Percentiles rank a stretch among this genome's conserved stretches.
These are phyloP conservation scores for Paracanthobrama guichenoti DNA, from an alignment of 2,113 vertebrate species.

Conservation along the genomic window DNA sequence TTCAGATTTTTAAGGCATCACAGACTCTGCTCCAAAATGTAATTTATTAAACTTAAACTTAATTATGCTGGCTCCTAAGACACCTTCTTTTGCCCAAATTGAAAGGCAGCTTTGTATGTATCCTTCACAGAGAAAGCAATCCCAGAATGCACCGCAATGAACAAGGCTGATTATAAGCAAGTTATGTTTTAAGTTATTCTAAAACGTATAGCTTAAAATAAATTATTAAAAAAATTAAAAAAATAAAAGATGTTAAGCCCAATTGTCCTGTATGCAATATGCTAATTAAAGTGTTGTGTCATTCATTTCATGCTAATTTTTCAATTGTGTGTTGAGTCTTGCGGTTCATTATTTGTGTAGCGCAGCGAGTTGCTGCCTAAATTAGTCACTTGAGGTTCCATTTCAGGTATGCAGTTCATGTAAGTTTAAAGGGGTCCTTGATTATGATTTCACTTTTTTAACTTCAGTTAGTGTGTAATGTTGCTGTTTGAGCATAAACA, in stretches of 20 bases:
- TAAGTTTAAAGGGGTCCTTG: constrained; percentile 1
- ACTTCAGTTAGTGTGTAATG: too few species aligned
- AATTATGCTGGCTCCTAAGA: constrained; percentile 2
- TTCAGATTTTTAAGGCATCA: background rate
- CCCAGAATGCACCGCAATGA: constrained; percentile 7
- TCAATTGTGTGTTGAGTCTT: background rate
- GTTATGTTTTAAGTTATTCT: background rate
- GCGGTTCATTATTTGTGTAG: background rate
- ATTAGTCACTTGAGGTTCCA: background rate
- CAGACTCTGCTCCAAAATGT: background rate
- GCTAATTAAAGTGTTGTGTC: background rate
- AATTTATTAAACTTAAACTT: constrained; percentile 15
- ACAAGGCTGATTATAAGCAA: background rate
- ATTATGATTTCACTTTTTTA: too few species aligned
- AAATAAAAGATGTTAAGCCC: background rate
- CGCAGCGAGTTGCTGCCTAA: background rate
- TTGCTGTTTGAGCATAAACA: too few species aligned
- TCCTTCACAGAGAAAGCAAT: background rate
- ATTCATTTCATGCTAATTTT: background rate
- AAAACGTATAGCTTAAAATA: background rate
- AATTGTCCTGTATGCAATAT: background rate
- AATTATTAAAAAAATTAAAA: too few species aligned
- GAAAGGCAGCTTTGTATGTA: background rate
- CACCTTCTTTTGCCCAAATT: background rate
- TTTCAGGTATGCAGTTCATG: background rate